phyloP scores from a whole-genome alignment of 2,113 vertebrate genomes.

The Amblyornis subalaris region DNA sequence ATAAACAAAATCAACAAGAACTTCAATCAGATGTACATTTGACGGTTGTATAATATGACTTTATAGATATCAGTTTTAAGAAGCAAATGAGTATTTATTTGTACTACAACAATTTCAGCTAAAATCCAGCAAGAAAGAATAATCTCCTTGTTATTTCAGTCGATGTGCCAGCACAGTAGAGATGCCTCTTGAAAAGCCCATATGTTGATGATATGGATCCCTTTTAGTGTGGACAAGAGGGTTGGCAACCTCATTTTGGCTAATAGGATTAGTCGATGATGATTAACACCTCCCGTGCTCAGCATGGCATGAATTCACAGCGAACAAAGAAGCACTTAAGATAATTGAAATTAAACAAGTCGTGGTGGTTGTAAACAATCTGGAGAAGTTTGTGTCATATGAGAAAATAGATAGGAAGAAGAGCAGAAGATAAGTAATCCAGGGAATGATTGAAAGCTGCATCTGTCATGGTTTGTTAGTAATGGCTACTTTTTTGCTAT shows the following conservation, averaged over 20 bases:
- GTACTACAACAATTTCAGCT: not conserved
- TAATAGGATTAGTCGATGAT: slow-evolving; percentile 11
- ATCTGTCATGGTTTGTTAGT: not conserved
- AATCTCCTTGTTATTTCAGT: not conserved
- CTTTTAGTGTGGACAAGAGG: not conserved
- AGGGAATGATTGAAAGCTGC: not conserved
- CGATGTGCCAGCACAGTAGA: not conserved
- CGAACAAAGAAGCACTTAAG: slow-evolving; percentile 19
- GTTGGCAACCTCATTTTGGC: not conserved
- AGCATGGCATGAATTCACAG: not conserved
- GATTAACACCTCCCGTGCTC: not conserved
- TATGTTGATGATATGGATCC: not conserved
- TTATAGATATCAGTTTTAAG: not conserved
- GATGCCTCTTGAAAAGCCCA: not conserved
- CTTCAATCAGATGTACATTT: not conserved
- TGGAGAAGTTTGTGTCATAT: not conserved
- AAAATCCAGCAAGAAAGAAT: not conserved
- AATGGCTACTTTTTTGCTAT: not conserved
- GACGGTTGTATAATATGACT: not conserved
- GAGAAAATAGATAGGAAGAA: not conserved
- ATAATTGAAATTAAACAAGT: slow-evolving; percentile 11
- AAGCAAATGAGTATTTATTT: not conserved
- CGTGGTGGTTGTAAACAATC: not conserved
- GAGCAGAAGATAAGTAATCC: not conserved
- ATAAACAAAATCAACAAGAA: not conserved